Conservation (phyloP, 2,888 invertebrate genomes). For the Sicus ferrugineus region DNA sequence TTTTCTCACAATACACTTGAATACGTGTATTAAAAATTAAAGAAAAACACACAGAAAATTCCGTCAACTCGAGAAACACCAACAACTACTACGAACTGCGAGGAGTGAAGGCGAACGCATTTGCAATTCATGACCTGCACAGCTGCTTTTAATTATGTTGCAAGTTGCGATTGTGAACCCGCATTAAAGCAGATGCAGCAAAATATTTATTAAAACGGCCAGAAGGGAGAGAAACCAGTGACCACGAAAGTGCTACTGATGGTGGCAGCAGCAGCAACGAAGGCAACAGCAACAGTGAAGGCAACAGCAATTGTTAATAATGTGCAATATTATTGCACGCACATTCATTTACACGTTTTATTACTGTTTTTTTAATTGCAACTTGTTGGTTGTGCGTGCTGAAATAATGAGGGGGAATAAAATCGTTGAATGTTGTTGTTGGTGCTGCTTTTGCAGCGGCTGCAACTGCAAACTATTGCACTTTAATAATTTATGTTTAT, state of each 20-base stretch:
- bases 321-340: constrained; percentile 19
- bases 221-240: background rate
- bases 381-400: too few relatives aligned
- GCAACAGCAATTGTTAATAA: constrained; percentile 12
- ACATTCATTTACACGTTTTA: constrained; percentile 11
- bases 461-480: constrained; percentile 1
- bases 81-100: too few relatives aligned
- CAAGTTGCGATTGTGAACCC: background rate
- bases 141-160: constrained; percentile 6
- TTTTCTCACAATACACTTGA: too few relatives aligned
- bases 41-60: too few relatives aligned
- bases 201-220: background rate
- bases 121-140: background rate
- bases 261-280: background rate
- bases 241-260: background rate
- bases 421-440: background rate
- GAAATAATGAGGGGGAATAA: too few relatives aligned
- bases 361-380: background rate
- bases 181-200: constrained; percentile 6
- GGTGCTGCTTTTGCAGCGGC: background rate
- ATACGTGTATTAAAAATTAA: too few relatives aligned
- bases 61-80: too few relatives aligned
- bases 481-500: constrained; percentile 6
- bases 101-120: background rate
- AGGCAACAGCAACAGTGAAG: background rate